Evolutionary conservation across 2,888 invertebrate species (phyloP).

Genomic region (Tolmerus cingulatus): DNA sequence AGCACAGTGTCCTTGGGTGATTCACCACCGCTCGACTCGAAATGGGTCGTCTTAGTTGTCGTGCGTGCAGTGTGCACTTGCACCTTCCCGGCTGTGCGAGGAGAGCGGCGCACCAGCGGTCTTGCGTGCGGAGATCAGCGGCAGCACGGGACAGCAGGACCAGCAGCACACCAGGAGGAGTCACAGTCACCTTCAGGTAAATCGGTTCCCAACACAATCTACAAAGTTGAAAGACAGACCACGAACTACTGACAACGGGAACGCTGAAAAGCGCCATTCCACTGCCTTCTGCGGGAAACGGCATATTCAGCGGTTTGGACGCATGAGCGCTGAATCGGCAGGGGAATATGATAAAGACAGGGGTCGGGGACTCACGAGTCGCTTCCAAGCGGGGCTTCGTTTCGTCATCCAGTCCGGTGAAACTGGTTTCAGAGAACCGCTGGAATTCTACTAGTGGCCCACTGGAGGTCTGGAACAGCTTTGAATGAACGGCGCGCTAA

Average conservation of each 20-base stretch:
- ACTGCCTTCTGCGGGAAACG: neutral
- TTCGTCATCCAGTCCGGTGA: neutral
- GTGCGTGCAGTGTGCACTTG: neutral
- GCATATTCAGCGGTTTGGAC: conserved; percentile 2
- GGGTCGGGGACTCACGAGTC: neutral
- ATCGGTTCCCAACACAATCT: conserved; percentile 8
- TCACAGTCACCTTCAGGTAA: neutral
- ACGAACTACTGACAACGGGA: conserved; percentile 52
- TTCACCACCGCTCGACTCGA: neutral
- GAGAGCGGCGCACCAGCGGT: neutral
- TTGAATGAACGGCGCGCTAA: neutral
- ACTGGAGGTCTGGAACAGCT: neutral
- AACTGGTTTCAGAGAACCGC: neutral
- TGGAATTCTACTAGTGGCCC: neutral
- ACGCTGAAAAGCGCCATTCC: conserved; percentile 25
- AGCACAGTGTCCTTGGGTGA: conserved; percentile 54
- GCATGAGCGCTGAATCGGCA: conserved; percentile 10
- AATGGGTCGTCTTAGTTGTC: conserved; percentile 20
- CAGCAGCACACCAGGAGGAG: neutral
- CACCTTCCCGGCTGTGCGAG: conserved; percentile 1
- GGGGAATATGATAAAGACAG: neutral
- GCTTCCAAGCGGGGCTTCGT: neutral
- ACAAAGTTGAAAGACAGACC: conserved; percentile 52
- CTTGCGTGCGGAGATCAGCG: conserved; percentile 23
- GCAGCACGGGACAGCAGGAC: neutral